Base-by-base conservation (phyloP, 2,797 vertebrate genomes). In the Enoplosus armatus region DNA sequence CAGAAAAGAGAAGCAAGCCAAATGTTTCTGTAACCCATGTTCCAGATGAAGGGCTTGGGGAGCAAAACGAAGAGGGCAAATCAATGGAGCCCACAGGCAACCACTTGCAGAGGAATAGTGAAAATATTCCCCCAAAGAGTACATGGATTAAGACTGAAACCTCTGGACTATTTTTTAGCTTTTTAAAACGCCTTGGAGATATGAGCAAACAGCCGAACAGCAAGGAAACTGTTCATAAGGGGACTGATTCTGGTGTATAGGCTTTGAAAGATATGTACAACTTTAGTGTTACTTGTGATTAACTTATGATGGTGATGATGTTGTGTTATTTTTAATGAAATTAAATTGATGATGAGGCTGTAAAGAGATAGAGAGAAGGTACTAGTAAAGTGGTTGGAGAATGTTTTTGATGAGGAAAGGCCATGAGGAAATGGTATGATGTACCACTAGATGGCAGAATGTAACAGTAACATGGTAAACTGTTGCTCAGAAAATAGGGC, bases 111-210 rank as follows among this genome's bases (percentile, higher is more conserved):
- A 82, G 26, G 31, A 85, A 77, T 41, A 84, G 8, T 51, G 88
- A 91, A 62, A 86, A 72, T 11, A 45, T 47, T 62, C 45, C 89
- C 1, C 61, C 80, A 0, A 92, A 82, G 80, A 92, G 50, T 48
- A 3, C 76, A 1, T 82, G 87, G 87, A 75, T 63, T 60, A 94
- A 92, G 59, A 78, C 84, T 7, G 94, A 94, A 8, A 68, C 59
- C 3, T 64, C 89, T 15, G 92, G 92, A 82, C n/a, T 86, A 2
- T 89, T 96, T 59, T 84, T 92, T 27, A 90, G 80, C 75, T 94
- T 96, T 84, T 93, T 96, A 1, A 95, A 91, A 85, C 94, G 94
- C 18, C 79, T 95, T 31, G 85, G 93, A 45, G 95, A 95, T 69
- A 83, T 90, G 8, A 85, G 81, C 67, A 95, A 93, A 85, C 22